Base-by-base conservation (phyloP, 2,113 vertebrate species). In the Hyla sarda region DNA sequence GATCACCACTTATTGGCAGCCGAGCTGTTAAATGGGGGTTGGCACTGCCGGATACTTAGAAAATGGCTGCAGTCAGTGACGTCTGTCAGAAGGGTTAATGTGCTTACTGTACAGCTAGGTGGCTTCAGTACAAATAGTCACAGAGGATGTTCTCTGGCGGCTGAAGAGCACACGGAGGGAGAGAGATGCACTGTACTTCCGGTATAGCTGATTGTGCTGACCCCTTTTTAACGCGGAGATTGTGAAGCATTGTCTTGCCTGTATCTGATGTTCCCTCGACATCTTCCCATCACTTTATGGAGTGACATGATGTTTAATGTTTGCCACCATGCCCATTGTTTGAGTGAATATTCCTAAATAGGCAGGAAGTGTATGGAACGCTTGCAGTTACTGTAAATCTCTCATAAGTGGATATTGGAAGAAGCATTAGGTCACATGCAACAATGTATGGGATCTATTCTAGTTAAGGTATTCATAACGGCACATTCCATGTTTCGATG, bases 81-180 rank as follows among this genome's bases (percentile, higher is more conserved):
- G 85, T 87, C 85, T 87, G 67, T 74, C 85, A 87, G 77, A 87
- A 81, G 85, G 85, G 85, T 87, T 87, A 87, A 87, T 87, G 85
- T 87, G 85, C 85, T 82, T 82, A 87, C 48, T 82, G 85, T 74
- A 72, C 85, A 87, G 85, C 85, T 87, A 87, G 85, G 85, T 87
- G 85, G 85, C 85, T 87, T 87, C 85, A 62, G 77, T 45, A 87
- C 85, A 85, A 85, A 85, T 78, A 86, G 85, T 87, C 78, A 86
- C 77, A 82, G 78, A 82, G 85, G 85, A 87, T 87, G 85, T 80
- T 80, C 84, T 74, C 65, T 82, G 85, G 52, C 67, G 81, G 84
- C 83, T 85, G 83, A 62, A 28, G 60, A 47, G 83, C 75, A 78
- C 56, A 82, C 41, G 60, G 71, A 65, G 73, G 84, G 84, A 86